Base-by-base conservation (phyloP, 2,888 invertebrate genomes). In the Psylliodes chrysocephalus region DNA sequence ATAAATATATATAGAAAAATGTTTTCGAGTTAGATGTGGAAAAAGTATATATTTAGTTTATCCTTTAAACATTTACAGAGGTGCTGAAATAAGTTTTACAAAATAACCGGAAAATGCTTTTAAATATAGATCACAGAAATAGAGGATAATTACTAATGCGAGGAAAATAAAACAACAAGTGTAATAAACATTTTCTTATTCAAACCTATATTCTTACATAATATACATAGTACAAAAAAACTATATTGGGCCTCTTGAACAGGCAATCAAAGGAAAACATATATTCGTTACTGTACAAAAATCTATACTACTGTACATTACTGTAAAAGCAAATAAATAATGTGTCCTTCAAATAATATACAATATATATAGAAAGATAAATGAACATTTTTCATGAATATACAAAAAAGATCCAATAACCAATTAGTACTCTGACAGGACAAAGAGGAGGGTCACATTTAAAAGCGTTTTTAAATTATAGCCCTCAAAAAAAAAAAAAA, bases 171-270 rank as follows among this genome's bases (percentile, higher is more conserved):
- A 53, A 63, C 25, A 25, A 54, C 38, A 28, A 61, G 14, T 66
- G 64, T 80, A 78, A 83, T 84, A 83, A 83, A 83, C 83, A 77
- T 78, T 86, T 85, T 86, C 84, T 86, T 86, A 86, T 86, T 86
- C 84, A 86, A 86, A 86, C 86, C 89, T 90, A 89, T 88, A 88
- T 88, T 89, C 89, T 88, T 90, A 90, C 90, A 90, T 90, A 90
- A 90, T 90, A 90, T 90, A 90, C 90, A 91, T 90, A 90, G 90
- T 90, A 91, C 90, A 90, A 91, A 90, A 89, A 89, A 90, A 89
- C 74, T 88, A 78, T 79, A 77, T 79, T 77, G 76, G 75, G 75
- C 77, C 82, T 77, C 78, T 70, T 61, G 67, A 71, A 68, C 67
- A 65, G 70, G 71, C 65, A 67, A 64, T 71, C 66, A 73, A 80